These are phyloP conservation scores for Eremophila alpestris DNA, from an alignment of 2,797 vertebrate species.

Conservation along the genomic window DNA sequence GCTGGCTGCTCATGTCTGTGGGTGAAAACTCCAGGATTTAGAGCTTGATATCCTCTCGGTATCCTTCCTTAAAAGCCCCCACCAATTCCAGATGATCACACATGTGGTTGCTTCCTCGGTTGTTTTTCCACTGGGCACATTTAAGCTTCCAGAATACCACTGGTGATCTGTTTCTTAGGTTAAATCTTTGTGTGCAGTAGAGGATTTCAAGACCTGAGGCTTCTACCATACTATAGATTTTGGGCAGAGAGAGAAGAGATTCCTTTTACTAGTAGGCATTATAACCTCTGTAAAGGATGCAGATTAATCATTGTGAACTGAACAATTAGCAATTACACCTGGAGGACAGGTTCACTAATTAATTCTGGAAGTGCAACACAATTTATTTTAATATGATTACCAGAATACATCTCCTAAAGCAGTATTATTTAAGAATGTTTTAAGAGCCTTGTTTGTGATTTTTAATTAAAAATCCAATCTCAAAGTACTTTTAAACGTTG, in stretches of 20 bases:
- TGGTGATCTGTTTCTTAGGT: accelerated
- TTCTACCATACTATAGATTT: neutral
- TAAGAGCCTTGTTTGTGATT: constrained; percentile 1
- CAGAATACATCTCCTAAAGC: neutral
- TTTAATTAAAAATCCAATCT: constrained; percentile 39
- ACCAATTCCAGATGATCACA: neutral
- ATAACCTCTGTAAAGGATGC: neutral
- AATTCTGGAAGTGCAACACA: neutral
- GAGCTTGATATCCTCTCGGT: neutral
- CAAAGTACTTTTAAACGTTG: neutral
- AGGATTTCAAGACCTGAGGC: neutral
- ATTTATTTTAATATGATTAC: neutral
- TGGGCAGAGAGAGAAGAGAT: neutral
- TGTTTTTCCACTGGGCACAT: neutral
- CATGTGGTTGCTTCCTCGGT: neutral
- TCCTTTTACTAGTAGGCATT: neutral
- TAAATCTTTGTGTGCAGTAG: neutral
- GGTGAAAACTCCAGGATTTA: neutral
- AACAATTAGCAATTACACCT: constrained; percentile 11
- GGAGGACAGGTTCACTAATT: constrained; percentile 28
- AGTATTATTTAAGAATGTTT: neutral
- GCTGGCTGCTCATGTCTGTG: accelerated
- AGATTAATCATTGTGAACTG: neutral
- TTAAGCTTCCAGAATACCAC: neutral
- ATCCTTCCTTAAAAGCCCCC: neutral